Percentiles rank a stretch among this genome's conserved stretches.
phyloP scores from a whole-genome alignment of 2,797 vertebrate genomes.

The Coranthus polyacanthus region DNA sequence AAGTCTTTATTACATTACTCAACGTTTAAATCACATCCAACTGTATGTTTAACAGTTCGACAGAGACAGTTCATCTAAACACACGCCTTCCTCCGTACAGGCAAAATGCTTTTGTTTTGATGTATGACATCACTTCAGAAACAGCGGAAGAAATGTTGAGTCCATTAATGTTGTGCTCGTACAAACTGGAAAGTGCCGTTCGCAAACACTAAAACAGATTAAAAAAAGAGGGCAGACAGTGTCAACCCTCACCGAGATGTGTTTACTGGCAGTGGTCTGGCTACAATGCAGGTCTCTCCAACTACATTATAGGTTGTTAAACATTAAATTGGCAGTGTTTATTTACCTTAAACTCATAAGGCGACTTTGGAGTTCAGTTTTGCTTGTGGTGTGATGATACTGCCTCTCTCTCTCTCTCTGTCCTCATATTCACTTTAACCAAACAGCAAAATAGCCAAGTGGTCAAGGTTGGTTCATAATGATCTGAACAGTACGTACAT shows the following conservation, averaged over 20 bases:
- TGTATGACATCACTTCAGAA: neutral
- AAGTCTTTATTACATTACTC: conserved; percentile 60
- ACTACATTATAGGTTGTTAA: neutral
- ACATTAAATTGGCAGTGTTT: neutral
- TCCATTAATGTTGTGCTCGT: neutral
- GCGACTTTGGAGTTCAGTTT: conserved; percentile 13
- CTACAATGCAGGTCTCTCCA: neutral
- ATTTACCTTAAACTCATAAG: conserved; percentile 13
- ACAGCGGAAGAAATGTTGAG: neutral
- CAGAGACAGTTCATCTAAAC: neutral
- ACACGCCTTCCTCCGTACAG: neutral
- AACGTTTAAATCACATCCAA: conserved; percentile 40
- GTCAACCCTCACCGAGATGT: neutral
- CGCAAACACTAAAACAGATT: conserved; percentile 11
- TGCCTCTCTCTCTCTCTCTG: neutral
- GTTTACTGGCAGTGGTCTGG: conserved; percentile 43
- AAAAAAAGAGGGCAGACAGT: neutral
- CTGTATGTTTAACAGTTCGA: neutral
- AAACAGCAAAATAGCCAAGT: conserved; percentile 17
- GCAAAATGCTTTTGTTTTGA: conserved; percentile 1
- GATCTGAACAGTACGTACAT: neutral
- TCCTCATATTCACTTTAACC: neutral
- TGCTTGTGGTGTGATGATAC: conserved; percentile 14
- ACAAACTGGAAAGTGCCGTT: conserved; percentile 13
- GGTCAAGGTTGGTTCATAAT: neutral